Evolutionary conservation across 2,888 invertebrate genomes (phyloP), one percentile per base, ranked within the genome.

Genomic region (Lasioglossum villosulum): DNA sequence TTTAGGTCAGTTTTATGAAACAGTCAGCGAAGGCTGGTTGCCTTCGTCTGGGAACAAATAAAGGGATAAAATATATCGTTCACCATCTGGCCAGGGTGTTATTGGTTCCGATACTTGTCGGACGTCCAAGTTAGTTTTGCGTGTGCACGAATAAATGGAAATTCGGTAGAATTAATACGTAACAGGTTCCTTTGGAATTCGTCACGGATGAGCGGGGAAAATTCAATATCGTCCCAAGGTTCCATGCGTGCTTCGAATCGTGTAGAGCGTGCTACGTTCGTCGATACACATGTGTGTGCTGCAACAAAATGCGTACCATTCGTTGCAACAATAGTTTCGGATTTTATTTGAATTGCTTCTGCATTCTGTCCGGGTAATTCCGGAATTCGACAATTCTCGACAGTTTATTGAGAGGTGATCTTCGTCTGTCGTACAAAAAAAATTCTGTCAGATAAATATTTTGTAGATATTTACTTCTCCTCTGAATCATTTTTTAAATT

Each of bases 201-300:
- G 19, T 30, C n/a, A n/a, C 16, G 75, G 39, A 66, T 27, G 6
- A 27, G 12, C 56, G 30, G 27, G 27, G 63, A 66, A 74, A 48
- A 71, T 75, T 82, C 48, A 59, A 74, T 14, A 82, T 45, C 45
- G 45, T 8, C 23, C 27, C n/a, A 74, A 48, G 37, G 37, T 23
- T n/a, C 19, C 34, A 30, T 16, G 23, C 34, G 48, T 39, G 30
- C 34, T 52, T 34, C 19, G 6, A 63, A 19, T 45, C 3, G 37
- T 48, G 48, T 72, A 73, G 48, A 30, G 34, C 63, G 37, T 14
- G n/a, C 1, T 78, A 45, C 10, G 66, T 66, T 34, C 8, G 66
- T 34, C 19, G 34, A 19, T 14, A 56, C 37, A 27, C 14, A 39
- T 27, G 48, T 4, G 45, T 45, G 42, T n/a, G 16, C 3, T 19